phyloP scores from a whole-genome alignment of 2,797 vertebrate genomes.

The Sardinella longiceps region DNA sequence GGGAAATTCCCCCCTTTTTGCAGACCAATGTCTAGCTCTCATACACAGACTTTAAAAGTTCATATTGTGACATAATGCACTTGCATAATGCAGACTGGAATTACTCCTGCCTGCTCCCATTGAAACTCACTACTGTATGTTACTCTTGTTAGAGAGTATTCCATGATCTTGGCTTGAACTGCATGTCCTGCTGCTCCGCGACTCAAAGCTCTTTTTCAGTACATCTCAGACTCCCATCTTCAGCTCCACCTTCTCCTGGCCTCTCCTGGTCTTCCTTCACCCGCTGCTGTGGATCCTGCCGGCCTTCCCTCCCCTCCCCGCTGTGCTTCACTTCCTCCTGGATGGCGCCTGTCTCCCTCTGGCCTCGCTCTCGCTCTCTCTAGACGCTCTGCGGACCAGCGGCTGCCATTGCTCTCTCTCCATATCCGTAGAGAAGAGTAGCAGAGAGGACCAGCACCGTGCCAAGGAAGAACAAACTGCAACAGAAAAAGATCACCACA shows the following conservation, averaged over 20 bases:
- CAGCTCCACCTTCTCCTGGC: neutral
- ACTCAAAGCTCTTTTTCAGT: neutral
- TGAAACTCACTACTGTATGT: too few species aligned
- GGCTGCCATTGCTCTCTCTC: slow-evolving; percentile 82
- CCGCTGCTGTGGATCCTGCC: neutral
- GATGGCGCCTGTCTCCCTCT: neutral
- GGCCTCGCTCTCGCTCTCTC: slow-evolving; percentile 56
- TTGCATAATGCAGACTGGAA: too few species aligned
- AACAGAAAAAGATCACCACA: slow-evolving; percentile 9
- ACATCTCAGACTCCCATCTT: neutral
- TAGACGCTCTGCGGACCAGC: slow-evolving; percentile 84
- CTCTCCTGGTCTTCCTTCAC: neutral
- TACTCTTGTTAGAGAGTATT: too few species aligned
- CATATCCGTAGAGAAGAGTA: slow-evolving; percentile 94
- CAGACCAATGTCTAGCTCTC: too few species aligned
- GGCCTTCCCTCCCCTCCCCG: neutral
- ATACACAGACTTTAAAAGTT: too few species aligned
- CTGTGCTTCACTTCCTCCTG: slow-evolving; percentile 20
- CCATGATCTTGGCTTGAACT: too few species aligned
- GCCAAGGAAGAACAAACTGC: slow-evolving; percentile 92
- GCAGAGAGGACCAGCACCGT: slow-evolving; percentile 90
- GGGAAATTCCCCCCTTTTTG: too few species aligned
- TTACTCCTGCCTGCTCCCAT: too few species aligned
- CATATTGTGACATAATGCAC: too few species aligned
- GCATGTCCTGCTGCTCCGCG: neutral